A percentile compares a stretch with the other conserved stretches of the same genome.
Evolutionary conservation across 2,888 invertebrate species (phyloP).

Genomic region (Anthrax anthrax): DNA sequence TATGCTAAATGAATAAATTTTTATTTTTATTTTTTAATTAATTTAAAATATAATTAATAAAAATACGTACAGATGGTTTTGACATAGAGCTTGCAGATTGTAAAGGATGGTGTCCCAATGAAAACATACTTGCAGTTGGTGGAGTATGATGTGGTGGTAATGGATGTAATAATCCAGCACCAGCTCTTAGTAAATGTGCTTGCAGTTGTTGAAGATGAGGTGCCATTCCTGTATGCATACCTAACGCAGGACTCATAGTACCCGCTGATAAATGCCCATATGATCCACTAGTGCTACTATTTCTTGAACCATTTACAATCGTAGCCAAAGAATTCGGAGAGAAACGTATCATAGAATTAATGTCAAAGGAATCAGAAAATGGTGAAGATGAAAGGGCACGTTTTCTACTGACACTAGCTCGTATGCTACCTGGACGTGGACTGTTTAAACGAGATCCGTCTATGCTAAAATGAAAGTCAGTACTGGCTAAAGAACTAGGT

Average conservation of each 20-base stretch:
- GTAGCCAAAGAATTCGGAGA: conserved; percentile 83
- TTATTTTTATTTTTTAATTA: not conserved
- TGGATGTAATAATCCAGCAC: conserved; percentile 30
- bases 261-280: conserved; percentile 94
- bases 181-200: conserved; percentile 60
- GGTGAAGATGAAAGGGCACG: conserved; percentile 88
- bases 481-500: conserved; percentile 57
- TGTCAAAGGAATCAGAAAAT: conserved; percentile 88
- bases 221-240: conserved; percentile 39
- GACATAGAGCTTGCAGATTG: conserved; percentile 9
- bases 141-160: conserved; percentile 25
- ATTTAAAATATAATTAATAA: not conserved
- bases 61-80: conserved; percentile 9
- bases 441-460: conserved; percentile 60
- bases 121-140: conserved; percentile 24
- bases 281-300: conserved; percentile 83
- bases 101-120: conserved; percentile 25
- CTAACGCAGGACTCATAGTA: conserved; percentile 76
- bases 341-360: conserved; percentile 90
- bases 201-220: conserved; percentile 59
- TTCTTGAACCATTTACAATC: conserved; percentile 67
- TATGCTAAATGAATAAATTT: not conserved
- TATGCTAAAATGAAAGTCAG: conserved; percentile 80
- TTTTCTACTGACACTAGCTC: conserved; percentile 62
- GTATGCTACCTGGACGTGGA: conserved; percentile 41